Conservation (phyloP, 2,113 vertebrate genomes). For the Aphyosemion australe region DNA sequence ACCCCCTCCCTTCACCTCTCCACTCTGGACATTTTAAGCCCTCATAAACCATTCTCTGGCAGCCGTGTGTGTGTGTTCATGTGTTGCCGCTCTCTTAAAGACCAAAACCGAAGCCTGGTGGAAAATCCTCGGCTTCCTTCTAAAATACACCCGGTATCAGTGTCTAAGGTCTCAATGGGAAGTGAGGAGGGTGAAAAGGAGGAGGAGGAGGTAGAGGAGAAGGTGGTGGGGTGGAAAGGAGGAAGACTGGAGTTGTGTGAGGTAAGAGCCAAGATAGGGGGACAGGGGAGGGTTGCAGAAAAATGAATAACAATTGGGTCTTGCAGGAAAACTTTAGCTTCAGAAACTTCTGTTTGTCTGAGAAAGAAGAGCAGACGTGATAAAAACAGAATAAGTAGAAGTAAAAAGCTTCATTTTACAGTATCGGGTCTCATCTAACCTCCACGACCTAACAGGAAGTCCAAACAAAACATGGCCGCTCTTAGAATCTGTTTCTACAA, state of each 20-base stretch:
- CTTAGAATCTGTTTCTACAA: not conserved
- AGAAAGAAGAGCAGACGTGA: not conserved
- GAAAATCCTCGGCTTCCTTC: slow-evolving; percentile 64
- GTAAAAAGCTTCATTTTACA: not conserved
- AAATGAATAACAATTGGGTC: slow-evolving; percentile 1
- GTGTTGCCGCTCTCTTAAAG: slow-evolving; percentile 56
- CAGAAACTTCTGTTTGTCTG: slow-evolving; percentile 26
- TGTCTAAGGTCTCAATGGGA: slow-evolving; percentile 42
- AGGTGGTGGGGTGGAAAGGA: not conserved
- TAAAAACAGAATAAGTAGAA: not conserved
- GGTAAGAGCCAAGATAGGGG: slow-evolving; percentile 17
- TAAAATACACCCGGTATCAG: slow-evolving; percentile 58
- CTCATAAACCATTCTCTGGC: slow-evolving; percentile 61
- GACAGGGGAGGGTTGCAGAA: slow-evolving; percentile 12
- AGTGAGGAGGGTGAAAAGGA: not conserved
- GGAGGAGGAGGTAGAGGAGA: not conserved
- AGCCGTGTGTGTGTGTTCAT: slow-evolving; percentile 64
- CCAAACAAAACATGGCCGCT: not conserved
- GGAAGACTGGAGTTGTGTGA: slow-evolving; percentile 29
- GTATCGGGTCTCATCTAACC: slow-evolving; percentile 3
- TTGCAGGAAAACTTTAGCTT: slow-evolving; percentile 4
- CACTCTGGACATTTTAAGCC: slow-evolving; percentile 55
- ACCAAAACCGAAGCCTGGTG: slow-evolving; percentile 65
- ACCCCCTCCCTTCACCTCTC: not conserved
- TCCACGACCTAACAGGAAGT: not conserved